Evolutionary conservation across 2,113 vertebrate genomes (phyloP), one percentile per base, ranked within the genome.

Genomic region (Macquaria australasica): DNA sequence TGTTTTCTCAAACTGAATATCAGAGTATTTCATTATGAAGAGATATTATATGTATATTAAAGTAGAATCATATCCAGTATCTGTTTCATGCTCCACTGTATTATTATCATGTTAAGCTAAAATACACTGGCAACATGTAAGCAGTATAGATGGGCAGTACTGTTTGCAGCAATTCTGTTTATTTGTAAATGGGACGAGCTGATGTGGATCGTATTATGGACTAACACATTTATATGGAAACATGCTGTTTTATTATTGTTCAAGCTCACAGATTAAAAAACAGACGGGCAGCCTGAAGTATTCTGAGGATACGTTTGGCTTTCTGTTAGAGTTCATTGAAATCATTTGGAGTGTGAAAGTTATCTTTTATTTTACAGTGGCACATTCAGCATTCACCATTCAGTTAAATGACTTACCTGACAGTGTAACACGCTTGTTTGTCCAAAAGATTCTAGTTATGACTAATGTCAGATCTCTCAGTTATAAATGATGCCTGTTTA

Each of bases 1-100:
- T 96, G 95, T 93, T 95, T 95, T 94, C 94, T 89, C 83, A 89
- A 88, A 92, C 86, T 89, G 86, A 91, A 85, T 92, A 93, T 89
- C 81, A 93, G 85, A 94, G 90, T 89, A 89, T 92, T 94, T 93
- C 79, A 91, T 90, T 83, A 89, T 88, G 75, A 90, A 88, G 69
- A 91, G 59, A 85, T 89, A 87, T 87, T 81, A 73, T 59, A 68
- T 89, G 81, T 89, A 85, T 84, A 91, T 90, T 66, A 69, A 87
- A 86, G 66, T 79, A 90, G 75, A 90, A 48, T 86, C 86, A 87
- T 86, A 85, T 85, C 73, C 59, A 72, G 72, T 66, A 80, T 87
- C 50, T 37, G 53, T 81, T 85, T 87, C 37, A 71, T 85, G 79
- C 43, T 81, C 56, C 56, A 79, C 64, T 87, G 66, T 87, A 64